These are phyloP conservation scores for Planiliza haematocheilus DNA, from an alignment of 2,113 vertebrate genomes.

Conservation along the genomic window DNA sequence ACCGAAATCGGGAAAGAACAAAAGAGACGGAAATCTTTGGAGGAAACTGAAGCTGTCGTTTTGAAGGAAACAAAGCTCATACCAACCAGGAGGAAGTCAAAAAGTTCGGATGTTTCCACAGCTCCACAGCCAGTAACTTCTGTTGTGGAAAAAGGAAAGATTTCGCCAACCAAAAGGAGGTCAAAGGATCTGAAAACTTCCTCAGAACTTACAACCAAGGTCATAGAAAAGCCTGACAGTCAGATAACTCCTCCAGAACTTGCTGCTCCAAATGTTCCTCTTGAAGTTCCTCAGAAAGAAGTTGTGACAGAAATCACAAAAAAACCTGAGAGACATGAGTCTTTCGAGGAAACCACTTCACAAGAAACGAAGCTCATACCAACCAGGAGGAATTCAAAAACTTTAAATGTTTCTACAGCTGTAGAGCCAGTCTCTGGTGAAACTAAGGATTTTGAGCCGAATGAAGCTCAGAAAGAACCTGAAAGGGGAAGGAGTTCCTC, in stretches of 20 bases:
- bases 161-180: conserved; percentile 50
- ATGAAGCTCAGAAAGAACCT: conserved; percentile 2
- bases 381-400: conserved; percentile 13
- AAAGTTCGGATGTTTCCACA: conserved; percentile 18
- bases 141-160: neutral
- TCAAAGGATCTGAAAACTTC: conserved; percentile 33
- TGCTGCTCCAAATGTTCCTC: too few relatives aligned
- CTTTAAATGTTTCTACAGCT: neutral
- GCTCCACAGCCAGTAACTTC: neutral
- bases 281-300: too few relatives aligned
- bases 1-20: neutral
- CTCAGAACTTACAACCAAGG: too few relatives aligned
- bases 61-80: conserved; percentile 16
- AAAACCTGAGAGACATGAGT: neutral
- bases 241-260: neutral
- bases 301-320: neutral
- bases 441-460: neutral
- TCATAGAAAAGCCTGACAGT: conserved; percentile 2
- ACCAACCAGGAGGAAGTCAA: conserved; percentile 25
- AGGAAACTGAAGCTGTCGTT: neutral
- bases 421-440: neutral
- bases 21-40: neutral
- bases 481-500: neutral
- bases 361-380: conserved; percentile 4
- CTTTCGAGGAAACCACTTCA: neutral